Evolutionary conservation across 37 sponge, comb jelly and placozoan genomes (phyloP).

Genomic region (Spongilla lacustris): DNA sequence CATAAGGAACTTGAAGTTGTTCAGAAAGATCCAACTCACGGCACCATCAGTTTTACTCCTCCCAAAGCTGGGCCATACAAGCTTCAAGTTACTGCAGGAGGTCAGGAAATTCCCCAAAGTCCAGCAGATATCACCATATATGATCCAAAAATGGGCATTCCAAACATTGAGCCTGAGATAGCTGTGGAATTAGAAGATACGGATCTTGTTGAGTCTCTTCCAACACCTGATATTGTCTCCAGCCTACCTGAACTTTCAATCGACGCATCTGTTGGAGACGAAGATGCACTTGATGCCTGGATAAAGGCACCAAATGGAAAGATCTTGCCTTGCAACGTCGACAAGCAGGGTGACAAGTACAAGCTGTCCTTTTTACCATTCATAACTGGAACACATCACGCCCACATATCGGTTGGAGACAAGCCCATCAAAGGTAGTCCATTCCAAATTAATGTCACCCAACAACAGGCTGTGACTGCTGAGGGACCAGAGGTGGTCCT

Average conservation of each 20-base stretch:
- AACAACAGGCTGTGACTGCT: not conserved
- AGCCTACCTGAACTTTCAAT: not conserved
- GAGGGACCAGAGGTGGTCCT: not conserved
- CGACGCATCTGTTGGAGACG: not conserved
- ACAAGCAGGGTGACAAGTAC: not conserved
- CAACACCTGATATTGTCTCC: not conserved
- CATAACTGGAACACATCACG: not conserved
- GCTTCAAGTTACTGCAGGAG: not conserved
- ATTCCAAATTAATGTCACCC: conserved; percentile 27
- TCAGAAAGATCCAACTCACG: not conserved
- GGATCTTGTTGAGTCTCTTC: not conserved
- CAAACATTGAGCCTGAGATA: not conserved
- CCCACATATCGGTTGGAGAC: not conserved
- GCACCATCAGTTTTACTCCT: not conserved
- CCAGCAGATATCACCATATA: not conserved
- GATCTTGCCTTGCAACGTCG: not conserved
- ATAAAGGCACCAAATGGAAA: not conserved
- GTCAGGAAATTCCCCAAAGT: not conserved
- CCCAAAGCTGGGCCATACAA: not conserved
- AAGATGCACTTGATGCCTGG: not conserved
- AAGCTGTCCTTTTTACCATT: not conserved
- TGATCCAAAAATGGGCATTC: not conserved
- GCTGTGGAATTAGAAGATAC: not conserved
- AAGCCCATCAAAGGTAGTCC: conserved; percentile 34
- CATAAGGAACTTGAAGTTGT: not conserved